Evolutionary conservation across 2,113 vertebrate species (phyloP), one percentile per base, ranked within the genome.

Genomic region (Megaceryle maxima): DNA sequence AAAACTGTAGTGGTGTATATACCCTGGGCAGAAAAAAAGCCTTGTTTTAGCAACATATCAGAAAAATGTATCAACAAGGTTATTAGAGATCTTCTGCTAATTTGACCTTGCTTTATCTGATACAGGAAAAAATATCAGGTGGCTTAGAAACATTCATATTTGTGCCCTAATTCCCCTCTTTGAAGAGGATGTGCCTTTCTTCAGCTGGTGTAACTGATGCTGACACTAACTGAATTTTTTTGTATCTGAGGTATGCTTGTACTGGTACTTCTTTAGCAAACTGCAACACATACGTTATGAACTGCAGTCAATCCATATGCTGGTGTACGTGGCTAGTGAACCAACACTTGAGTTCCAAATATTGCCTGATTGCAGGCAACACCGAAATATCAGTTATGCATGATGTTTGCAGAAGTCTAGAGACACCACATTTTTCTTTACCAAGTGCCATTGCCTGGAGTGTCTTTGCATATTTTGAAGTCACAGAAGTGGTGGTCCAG

Each of bases 361-460:
- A 0, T 5, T 74, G 78, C 50, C 50, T 59, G 59, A 37, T 33
- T 1, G 3, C 60, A 48, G 53, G 48, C 48, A 35, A 16, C 8
- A 48, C 80, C 77, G 69, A 29, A 69, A 69, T 10, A 25, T 37
- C 48, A 2, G 0, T 57, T 77, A 9, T 21, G 46, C 16, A 3
- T 31, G 43, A 16, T 33, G 29, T 50, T 19, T 92, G 80, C 69
- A 92, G 73, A 37, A 91, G 24, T 64, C 62, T 72, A 11, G 43
- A 81, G 76, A n/a, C 73, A 39, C 83, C 48, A 2, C 46, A 46
- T 46, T 83, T 87, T 76, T 63, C 44, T 95, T 96, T 91, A 95
- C 91, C 67, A 95, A 95, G 96, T 97, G 95, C 92, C 77, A 13
- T 80, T 89, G 68, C 69, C 82, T 77, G 60, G 80, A 83, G 86